A percentile compares a stretch with the other conserved stretches of the same genome.
These are phyloP conservation scores for Albula glossodonta DNA, from an alignment of 2,113 vertebrate species.

Conservation along the genomic window DNA sequence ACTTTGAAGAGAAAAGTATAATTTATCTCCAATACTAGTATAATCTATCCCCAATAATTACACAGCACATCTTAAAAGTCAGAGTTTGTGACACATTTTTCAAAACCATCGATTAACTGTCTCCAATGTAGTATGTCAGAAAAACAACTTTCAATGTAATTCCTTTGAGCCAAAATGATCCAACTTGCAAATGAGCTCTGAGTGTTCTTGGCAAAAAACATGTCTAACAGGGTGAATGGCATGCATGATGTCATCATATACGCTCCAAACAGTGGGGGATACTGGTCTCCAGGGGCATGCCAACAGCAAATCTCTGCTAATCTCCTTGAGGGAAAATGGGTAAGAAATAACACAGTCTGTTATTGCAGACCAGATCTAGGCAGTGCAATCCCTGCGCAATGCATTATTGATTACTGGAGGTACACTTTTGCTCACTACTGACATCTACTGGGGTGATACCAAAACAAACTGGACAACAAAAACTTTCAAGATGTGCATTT, in stretches of 20 bases:
- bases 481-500: neutral
- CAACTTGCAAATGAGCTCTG: neutral
- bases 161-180: neutral
- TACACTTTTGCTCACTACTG: neutral
- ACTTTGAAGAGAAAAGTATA: too few species aligned
- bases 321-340: neutral
- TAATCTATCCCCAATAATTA: neutral
- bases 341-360: neutral
- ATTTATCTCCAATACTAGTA: too few species aligned
- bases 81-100: too few species aligned
- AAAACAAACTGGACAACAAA: neutral
- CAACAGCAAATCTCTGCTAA: neutral
- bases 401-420: neutral
- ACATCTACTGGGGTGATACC: neutral
- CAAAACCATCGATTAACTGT: too few species aligned
- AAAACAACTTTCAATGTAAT: neutral
- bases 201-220: neutral
- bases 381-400: neutral
- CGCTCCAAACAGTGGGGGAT: neutral
- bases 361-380: neutral
- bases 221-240: neutral
- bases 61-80: neutral
- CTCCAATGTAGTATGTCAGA: too few species aligned
- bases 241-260: neutral
- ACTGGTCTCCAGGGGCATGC: neutral